Percentiles rank a stretch among this genome's conserved stretches.
These are phyloP conservation scores for Pyrrhia umbra DNA, from an alignment of 2,888 invertebrate genomes.

Conservation along the genomic window DNA sequence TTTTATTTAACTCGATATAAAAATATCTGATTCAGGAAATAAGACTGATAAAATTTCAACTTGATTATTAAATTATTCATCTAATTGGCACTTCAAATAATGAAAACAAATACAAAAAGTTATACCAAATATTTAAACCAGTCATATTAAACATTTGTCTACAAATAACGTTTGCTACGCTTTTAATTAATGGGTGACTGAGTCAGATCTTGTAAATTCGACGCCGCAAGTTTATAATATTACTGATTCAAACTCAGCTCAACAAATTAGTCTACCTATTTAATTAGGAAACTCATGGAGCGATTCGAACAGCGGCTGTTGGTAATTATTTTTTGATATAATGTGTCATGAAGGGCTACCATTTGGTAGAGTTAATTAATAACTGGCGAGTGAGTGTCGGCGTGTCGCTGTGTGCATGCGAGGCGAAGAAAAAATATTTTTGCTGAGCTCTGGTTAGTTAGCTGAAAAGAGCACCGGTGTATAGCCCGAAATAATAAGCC, in stretches of 20 bases:
- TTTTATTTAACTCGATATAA: neutral
- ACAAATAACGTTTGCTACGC: constrained; percentile 9
- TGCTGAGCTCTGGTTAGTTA: constrained; percentile 82
- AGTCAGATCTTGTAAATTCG: constrained; percentile 16
- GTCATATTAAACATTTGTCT: neutral
- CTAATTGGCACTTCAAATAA: neutral
- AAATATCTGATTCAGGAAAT: too few relatives aligned
- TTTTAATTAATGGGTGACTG: constrained; percentile 18
- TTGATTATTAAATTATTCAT: too few relatives aligned
- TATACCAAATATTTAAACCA: neutral
- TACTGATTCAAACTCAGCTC: constrained; percentile 33
- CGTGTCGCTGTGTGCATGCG: constrained; percentile 62
- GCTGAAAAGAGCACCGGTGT: constrained; percentile 79
- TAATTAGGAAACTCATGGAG: constrained; percentile 62
- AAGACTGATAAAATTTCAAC: too few relatives aligned
- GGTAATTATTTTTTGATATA: constrained; percentile 74
- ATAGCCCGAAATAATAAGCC: constrained; percentile 87
- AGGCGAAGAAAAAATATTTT: constrained; percentile 80
- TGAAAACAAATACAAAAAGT: neutral
- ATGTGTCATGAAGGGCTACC: constrained; percentile 74
- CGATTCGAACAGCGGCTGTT: constrained; percentile 58
- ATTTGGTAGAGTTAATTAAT: constrained; percentile 82
- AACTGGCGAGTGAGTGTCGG: constrained; percentile 74
- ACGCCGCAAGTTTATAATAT: constrained; percentile 36
- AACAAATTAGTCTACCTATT: constrained; percentile 45